Evolutionary conservation across 2,888 invertebrate species (phyloP), one percentile per base, ranked within the genome.

Genomic region (Zaprionus lineosus): DNA sequence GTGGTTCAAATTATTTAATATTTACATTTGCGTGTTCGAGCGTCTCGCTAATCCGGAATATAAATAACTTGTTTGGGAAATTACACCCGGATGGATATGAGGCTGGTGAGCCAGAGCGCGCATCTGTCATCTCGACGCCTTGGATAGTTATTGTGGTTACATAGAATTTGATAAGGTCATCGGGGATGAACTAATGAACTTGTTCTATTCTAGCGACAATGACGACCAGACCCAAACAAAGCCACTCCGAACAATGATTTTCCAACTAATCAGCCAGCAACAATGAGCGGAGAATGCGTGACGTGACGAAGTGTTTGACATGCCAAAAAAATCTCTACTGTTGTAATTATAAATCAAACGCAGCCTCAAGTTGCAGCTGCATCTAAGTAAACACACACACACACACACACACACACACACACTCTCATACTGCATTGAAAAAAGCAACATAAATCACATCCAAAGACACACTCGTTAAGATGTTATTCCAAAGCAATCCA

Each of bases 401-500:
- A 44, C 15, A 19, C 64, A 24, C 29, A n/a, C n/a, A n/a, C n/a
- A n/a, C n/a, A n/a, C n/a, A 57, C 16, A 43, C 26, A 43, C 16
- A 70, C 65, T 84, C 82, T n/a, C n/a, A n/a, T n/a, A n/a, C n/a
- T n/a, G n/a, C n/a, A n/a, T n/a, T n/a, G n/a, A 8, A 16, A 24
- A 53, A 59, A 59, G n/a, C n/a, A 43, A 64, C 76, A 77, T 77
- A 84, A 77, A 84, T 77, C 82, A 77, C 76, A 73, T 74, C 77
- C 61, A 52, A 65, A 57, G 28, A 43, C 26, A 43, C 16, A 70
- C 65, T 84, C 82, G 84, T 77, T 74, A 76, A 77, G 84, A 81
- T 82, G 84, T 81, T 77, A 81, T 84, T 77, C 77, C 81, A 84
- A 77, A 70, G 66, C 84, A 73, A 72, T 72, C 71, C 74, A 74